Evolutionary conservation across 2,888 invertebrate species (phyloP).

Genomic region (Acronicta alni): DNA sequence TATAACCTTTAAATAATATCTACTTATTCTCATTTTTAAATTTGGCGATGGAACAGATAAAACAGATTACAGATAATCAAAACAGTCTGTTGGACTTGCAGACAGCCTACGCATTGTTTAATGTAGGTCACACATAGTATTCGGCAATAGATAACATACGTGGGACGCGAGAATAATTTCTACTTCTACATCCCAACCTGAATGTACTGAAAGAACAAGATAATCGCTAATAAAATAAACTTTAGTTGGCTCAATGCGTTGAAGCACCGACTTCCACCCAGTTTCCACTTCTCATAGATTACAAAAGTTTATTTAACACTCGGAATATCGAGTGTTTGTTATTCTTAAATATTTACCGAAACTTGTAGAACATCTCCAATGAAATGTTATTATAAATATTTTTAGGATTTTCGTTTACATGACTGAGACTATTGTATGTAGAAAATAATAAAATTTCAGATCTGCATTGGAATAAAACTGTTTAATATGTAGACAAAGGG

Average conservation of each 20-base stretch:
- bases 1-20: constrained; percentile 10
- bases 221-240: constrained; percentile 53
- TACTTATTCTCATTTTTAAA: constrained; percentile 16
- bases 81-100: constrained; percentile 59
- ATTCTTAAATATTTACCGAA: constrained; percentile 33
- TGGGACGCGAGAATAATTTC: constrained; percentile 48
- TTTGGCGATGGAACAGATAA: constrained; percentile 59
- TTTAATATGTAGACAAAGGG: too few species aligned
- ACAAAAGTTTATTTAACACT: constrained; percentile 43
- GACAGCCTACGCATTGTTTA: constrained; percentile 64
- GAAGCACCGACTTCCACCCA: constrained; percentile 20
- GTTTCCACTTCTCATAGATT: constrained; percentile 25
- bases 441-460: too few species aligned
- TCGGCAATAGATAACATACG: constrained; percentile 55
- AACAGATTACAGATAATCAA: constrained; percentile 65
- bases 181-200: constrained; percentile 52
- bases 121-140: constrained; percentile 63
- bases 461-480: too few species aligned
- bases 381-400: constrained; percentile 15
- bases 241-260: constrained; percentile 25
- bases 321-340: constrained; percentile 20
- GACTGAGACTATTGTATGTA: too few species aligned
- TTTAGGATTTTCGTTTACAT: not conserved
- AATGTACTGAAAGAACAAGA: constrained; percentile 53
- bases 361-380: constrained; percentile 2